Evolutionary conservation across 2,888 invertebrate species (phyloP), one percentile per base, ranked within the genome.

Genomic region (Chaitophorus viminalis): DNA sequence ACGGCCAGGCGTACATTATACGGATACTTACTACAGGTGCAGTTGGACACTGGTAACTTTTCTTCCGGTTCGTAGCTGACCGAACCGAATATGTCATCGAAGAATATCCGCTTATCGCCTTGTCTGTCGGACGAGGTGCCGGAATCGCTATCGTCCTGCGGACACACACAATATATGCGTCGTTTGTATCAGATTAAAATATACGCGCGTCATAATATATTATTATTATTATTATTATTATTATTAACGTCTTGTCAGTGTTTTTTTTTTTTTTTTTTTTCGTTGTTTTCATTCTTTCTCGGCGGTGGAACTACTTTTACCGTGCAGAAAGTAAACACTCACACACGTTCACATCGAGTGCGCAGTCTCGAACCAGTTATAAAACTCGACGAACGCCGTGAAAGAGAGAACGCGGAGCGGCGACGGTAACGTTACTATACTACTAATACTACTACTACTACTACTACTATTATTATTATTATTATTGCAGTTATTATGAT

Each of bases 31-130:
- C 90, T 90, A 88, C 90, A 90, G 76, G 90, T 89, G 85, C 90
- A 90, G 88, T 90, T 90, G 76, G 89, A 88, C 14, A 90, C 77
- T 0, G 89, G 88, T 39, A 90, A 90, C 87, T 90, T 90, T 76
- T 90, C 90, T 65, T 90, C 90, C 5, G 89, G 90, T 70, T 90
- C 90, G 52, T 86, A 87, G 36, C 89, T 89, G n/a, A 89, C 89
- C 3, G 90, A 90, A 36, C 90, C 90, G 88, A 90, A 90, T 52
- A 90, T 88, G 74, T 90, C 90, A 89, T 90, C 90, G 81, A 90
- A 90, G 78, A 90, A 90, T 87, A 90, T 89, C 36, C 90, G 89
- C 14, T 86, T 88, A 36, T 87, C 86, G 31, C 11, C 70, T 18
- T 79, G 79, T 4, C 86, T 36, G 79, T 78, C 33, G 0, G 85